Evolutionary conservation across 2,113 vertebrate species (phyloP).

Genomic region (Neolamprologus devosi): DNA sequence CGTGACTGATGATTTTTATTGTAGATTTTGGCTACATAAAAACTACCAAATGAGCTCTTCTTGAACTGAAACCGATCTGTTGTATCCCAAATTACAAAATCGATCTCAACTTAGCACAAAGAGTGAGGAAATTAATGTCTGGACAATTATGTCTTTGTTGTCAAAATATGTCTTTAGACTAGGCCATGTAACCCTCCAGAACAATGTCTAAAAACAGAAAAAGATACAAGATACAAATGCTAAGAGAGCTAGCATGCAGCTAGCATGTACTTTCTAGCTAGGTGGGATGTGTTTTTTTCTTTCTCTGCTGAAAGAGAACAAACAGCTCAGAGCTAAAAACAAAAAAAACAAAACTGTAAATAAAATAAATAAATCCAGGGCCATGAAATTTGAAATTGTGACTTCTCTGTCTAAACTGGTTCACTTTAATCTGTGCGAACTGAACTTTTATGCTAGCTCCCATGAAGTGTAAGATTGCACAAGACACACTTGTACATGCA

Average conservation of each 20-base stretch:
- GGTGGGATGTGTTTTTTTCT: not conserved
- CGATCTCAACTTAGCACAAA: not conserved
- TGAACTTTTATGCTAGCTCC: not conserved
- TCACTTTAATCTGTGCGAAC: not conserved
- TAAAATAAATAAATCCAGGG: not conserved
- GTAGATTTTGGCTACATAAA: not conserved
- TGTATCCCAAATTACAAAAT: not conserved
- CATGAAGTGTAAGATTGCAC: not conserved
- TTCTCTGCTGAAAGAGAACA: not conserved
- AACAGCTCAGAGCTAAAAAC: not conserved
- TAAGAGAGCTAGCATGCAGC: not conserved
- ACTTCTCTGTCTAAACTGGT: not conserved
- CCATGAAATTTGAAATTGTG: not conserved
- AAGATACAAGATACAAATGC: not conserved
- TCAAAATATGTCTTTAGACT: not conserved
- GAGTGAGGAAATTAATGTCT: not conserved
- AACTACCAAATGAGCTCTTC: not conserved
- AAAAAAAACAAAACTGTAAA: not conserved
- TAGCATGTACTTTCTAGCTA: not conserved
- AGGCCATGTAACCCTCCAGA: not conserved
- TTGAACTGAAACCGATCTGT: not conserved
- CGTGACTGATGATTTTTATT: not conserved
- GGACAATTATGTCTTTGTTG: not conserved
- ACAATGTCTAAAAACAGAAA: not conserved
- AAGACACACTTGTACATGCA: not conserved